These are phyloP conservation scores for Thalassophryne amazonica DNA, from an alignment of 2,797 vertebrate species.

Conservation along the genomic window DNA sequence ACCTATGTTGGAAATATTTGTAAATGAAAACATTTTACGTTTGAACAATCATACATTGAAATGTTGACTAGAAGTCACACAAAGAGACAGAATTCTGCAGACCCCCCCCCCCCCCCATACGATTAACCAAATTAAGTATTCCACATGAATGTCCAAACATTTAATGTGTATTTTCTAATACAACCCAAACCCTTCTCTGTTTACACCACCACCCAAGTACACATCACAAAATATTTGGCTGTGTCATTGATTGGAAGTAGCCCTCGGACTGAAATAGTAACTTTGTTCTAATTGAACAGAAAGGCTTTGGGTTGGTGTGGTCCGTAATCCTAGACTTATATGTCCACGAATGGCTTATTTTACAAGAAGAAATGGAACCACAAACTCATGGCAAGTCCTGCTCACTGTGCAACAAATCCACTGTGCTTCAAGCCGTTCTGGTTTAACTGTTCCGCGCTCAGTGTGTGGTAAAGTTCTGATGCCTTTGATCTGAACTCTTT, in stretches of 20 bases:
- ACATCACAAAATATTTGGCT: constrained; percentile 38
- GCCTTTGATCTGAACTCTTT: constrained; percentile 12
- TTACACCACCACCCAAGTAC: constrained; percentile 43
- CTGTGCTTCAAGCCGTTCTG: neutral
- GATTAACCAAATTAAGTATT: constrained; percentile 23
- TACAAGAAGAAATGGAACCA: constrained; percentile 42
- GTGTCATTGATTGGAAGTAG: constrained; percentile 34
- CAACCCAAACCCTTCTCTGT: constrained; percentile 28
- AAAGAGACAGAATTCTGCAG: neutral
- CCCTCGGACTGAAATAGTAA: constrained; percentile 13
- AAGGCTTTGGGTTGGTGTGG: constrained; percentile 20
- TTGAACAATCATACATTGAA: constrained; percentile 39
- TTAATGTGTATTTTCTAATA: constrained; percentile 22
- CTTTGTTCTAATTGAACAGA: constrained; percentile 41
- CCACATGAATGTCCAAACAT: constrained; percentile 32
- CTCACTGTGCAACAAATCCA: constrained; percentile 16
- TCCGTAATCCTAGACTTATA: constrained; percentile 35
- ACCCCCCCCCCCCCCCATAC: constrained; percentile 1
- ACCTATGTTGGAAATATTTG: constrained; percentile 47
- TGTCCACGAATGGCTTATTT: constrained; percentile 36
- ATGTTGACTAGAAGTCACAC: constrained; percentile 16
- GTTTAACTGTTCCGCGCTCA: too few relatives aligned
- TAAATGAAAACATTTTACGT: constrained; percentile 36
- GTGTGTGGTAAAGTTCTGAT: neutral
- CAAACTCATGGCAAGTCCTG: constrained; percentile 36